Base-by-base conservation (phyloP, 2,797 vertebrate species). In the Otus scops region DNA sequence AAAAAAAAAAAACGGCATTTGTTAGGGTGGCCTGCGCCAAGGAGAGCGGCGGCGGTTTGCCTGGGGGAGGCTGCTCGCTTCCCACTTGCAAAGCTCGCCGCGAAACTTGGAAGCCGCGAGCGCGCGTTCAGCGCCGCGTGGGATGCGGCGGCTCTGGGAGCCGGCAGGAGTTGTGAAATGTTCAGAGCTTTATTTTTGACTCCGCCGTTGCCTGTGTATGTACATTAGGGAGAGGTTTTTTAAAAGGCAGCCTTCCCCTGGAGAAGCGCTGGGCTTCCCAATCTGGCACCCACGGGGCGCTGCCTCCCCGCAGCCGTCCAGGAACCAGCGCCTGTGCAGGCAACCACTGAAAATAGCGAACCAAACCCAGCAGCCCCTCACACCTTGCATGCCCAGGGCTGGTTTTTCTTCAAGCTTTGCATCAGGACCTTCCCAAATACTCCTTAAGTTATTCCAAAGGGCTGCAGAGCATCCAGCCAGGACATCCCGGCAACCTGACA, bases 101-200 rank as follows among this genome's bases (percentile, higher is more conserved):
- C 0, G 32, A 47, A 88, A 93, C 96, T 96, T 97, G 96, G 94
- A 96, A 96, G 95, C 68, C 2, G 18, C 2, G 48, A 91, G 81
- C 65, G 91, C 47, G 57, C 45, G 5, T 57, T 17, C 32, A 77
- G 93, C 23, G 24, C 92, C 22, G 89, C 67, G 93, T 96, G 93
- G 96, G 94, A 84, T 88, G 94, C 30, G 22, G 90, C 36, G 3
- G 95, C 88, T 88, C 77, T 0, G 78, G 91, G 80, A 95, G 94
- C 88, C 80, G 68, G 84, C 94, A 41, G 90, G 93, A 96, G 92
- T 47, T 97, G 95, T 94, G 95, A 96, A 94, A 93, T 93, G 88
- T 95, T 96, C 94, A 8, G 88, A 73, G 92, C 92, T 97, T 96
- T 96, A 95, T 97, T 96, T 97, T 95, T 96, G 85, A 88, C 93